A percentile compares a stretch with the other conserved stretches of the same genome.
phyloP scores from a whole-genome alignment of 2,797 vertebrate species.

The Dipus sagitta region DNA sequence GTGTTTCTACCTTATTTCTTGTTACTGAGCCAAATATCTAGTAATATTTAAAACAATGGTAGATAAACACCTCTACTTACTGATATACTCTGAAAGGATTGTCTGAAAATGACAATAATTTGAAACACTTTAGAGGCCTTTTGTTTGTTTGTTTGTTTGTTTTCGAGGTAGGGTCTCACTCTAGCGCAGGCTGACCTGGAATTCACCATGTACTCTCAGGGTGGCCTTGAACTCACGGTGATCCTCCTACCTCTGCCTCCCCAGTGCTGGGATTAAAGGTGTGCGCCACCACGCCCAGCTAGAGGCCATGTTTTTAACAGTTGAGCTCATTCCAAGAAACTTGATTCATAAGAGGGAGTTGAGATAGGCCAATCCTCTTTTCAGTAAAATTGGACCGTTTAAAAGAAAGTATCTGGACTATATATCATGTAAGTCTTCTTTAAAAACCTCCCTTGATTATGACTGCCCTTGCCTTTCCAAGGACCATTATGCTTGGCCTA shows the following conservation, averaged over 20 bases:
- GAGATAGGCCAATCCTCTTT: neutral
- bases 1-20: neutral
- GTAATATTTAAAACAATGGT: conserved; percentile 27
- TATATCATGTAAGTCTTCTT: neutral
- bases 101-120: conserved; percentile 41
- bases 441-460: conserved; percentile 20
- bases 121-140: neutral
- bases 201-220: too few relatives aligned
- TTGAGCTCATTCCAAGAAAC: conserved; percentile 53
- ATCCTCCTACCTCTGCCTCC: too few relatives aligned
- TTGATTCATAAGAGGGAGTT: neutral
- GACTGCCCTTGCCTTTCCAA: neutral
- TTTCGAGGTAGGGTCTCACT: too few relatives aligned
- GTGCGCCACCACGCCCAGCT: too few relatives aligned
- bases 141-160: neutral
- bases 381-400: conserved; percentile 39
- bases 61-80: neutral
- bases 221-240: too few relatives aligned
- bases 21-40: conserved; percentile 18
- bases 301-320: neutral
- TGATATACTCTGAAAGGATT: neutral
- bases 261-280: too few relatives aligned
- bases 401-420: conserved; percentile 33
- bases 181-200: too few relatives aligned
- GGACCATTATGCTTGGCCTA: neutral